Evolutionary conservation across 2,888 invertebrate species (phyloP), one percentile per base, ranked within the genome.

Genomic region (Epirrita christyi): DNA sequence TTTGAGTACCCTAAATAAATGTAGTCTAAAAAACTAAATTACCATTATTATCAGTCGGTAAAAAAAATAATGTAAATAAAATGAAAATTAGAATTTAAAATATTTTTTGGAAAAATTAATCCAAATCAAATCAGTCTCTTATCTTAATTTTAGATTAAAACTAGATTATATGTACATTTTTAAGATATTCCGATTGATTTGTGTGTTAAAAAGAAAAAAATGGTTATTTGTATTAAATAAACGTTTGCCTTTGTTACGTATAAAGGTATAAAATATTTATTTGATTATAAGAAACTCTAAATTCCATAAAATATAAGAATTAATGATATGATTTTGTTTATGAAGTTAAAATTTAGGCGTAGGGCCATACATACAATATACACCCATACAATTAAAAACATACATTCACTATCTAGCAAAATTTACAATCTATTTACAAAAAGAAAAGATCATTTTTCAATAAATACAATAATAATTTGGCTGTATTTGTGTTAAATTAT

Each of bases 51-150:
- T 87, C 87, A 85, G 85, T 86, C 86, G 76, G 80, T 85, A 80
- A 86, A 73, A 72, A 71, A 32, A 74, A n/a, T n/a, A 71, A 78
- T 57, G 67, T 75, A 63, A 64, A 70, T 75, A 78, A 67, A 71
- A 75, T 77, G 78, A 61, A 72, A 71, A 76, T 80, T 79, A 63
- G 75, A 75, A 73, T 66, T 67, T 71, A 66, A 9, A 73, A 68
- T 68, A 71, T 66, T 60, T 58, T 61, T 45, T 45, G 51, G 70
- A 73, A 70, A 78, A 77, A 76, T 71, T 71, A 77, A 76, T 80
- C 72, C 75, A 86, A 86, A 86, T 81, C 81, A 86, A 90, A 88
- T 91, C 91, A 91, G 91, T 91, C 91, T 85, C 83, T 90, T 86
- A 88, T 80, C 81, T 85, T 87, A 87, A 68, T 78, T 83, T 84